A percentile compares a stretch with the other conserved stretches of the same genome.
Conservation (phyloP, 2,888 invertebrate genomes). For the Eupithecia subumbrata region DNA sequence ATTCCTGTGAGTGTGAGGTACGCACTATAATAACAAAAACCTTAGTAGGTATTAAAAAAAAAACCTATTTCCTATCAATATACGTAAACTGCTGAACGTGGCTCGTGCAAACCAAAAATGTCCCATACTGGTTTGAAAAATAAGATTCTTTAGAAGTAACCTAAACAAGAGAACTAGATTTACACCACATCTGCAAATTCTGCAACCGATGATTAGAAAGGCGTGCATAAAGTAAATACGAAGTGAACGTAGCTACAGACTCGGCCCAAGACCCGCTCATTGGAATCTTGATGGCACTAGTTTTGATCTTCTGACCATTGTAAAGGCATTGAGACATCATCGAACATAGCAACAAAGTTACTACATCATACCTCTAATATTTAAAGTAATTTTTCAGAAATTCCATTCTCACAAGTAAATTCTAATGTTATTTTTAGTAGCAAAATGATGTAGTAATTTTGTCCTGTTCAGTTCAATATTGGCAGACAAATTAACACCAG, state of each 20-base stretch:
- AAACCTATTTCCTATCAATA: no score
- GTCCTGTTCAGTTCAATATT: slow-evolving; percentile 51
- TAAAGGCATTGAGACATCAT: slow-evolving; percentile 73
- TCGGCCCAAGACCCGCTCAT: slow-evolving; percentile 75
- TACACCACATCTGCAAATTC: slow-evolving; percentile 53
- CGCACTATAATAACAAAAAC: no score
- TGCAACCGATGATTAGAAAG: slow-evolving; percentile 77
- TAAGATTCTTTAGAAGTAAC: not conserved
- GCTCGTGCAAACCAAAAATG: not conserved
- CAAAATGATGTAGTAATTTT: slow-evolving; percentile 56
- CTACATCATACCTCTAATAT: slow-evolving; percentile 45
- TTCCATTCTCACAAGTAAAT: not conserved
- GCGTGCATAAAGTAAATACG: slow-evolving; percentile 62
- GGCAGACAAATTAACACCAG: slow-evolving; percentile 24
- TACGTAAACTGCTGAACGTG: no score
- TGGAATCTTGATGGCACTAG: slow-evolving; percentile 76
- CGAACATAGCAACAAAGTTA: slow-evolving; percentile 57
- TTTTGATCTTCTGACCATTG: slow-evolving; percentile 71
- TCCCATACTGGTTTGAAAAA: not conserved
- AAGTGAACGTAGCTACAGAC: slow-evolving; percentile 65
- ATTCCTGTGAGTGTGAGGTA: no score
- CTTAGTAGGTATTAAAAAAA: no score
- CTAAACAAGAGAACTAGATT: not conserved
- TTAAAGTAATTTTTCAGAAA: not conserved
- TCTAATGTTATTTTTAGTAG: not conserved